phyloP scores from a whole-genome alignment of 2,797 vertebrate genomes.

The Taeniopygia guttata region DNA sequence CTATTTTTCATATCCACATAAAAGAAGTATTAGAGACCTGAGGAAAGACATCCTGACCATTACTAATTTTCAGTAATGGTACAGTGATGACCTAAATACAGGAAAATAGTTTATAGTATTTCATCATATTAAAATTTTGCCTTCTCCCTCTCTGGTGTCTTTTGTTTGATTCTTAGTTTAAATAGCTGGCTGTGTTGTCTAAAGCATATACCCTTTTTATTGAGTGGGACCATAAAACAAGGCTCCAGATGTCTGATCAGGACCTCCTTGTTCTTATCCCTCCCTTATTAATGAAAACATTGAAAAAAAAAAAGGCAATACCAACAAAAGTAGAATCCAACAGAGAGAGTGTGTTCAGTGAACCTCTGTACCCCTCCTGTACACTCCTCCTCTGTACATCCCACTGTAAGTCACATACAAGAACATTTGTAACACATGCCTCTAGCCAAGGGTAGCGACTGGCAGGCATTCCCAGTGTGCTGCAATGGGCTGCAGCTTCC shows the following conservation, averaged over 20 bases:
- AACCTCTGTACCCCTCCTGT: background rate
- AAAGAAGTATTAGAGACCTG: background rate
- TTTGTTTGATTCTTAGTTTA: slow-evolving; percentile 20
- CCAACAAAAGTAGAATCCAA: background rate
- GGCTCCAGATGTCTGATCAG: background rate
- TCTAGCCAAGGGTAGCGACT: background rate
- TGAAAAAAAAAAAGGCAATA: background rate
- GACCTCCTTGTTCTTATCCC: background rate
- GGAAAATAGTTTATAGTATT: background rate
- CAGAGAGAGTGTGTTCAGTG: background rate
- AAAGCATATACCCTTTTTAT: background rate
- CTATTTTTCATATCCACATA: background rate
- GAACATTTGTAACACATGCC: background rate
- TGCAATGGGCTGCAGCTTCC: slow-evolving; percentile 2
- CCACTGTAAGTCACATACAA: background rate
- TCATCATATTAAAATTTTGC: background rate
- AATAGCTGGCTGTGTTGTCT: background rate
- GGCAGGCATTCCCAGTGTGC: background rate
- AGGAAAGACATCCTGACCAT: background rate
- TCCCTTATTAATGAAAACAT: background rate
- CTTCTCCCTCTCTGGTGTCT: background rate
- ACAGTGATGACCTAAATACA: background rate
- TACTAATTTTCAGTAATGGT: background rate
- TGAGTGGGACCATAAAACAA: background rate
- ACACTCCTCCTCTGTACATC: background rate